A percentile compares a stretch with the other conserved stretches of the same genome.
Evolutionary conservation across 2,888 invertebrate species (phyloP).

Genomic region (Eucriotettix oculatus): DNA sequence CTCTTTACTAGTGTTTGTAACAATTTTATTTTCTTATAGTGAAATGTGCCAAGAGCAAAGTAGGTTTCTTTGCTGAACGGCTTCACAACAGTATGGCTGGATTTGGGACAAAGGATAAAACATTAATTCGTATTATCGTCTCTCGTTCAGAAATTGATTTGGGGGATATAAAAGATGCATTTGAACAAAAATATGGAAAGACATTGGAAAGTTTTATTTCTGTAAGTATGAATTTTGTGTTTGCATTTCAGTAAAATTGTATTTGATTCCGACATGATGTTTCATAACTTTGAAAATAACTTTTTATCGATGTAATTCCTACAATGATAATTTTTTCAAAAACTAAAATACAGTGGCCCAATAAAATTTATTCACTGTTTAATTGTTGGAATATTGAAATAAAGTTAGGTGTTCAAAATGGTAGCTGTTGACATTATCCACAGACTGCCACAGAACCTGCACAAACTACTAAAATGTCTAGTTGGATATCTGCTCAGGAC

Average conservation of each 20-base stretch:
- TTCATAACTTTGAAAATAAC: not conserved
- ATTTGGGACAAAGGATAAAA: slow-evolving; percentile 77
- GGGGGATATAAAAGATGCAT: slow-evolving; percentile 83
- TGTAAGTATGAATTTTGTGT: slow-evolving; percentile 37
- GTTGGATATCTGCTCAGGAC: no score
- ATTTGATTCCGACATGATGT: not conserved
- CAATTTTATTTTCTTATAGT: slow-evolving; percentile 32
- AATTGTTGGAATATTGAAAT: no score
- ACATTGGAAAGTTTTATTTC: slow-evolving; percentile 70
- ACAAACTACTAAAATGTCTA: no score
- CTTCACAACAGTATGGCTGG: slow-evolving; percentile 85
- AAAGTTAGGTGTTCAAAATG: no score
- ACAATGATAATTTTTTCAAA: not conserved
- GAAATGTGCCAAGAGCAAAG: slow-evolving; percentile 78
- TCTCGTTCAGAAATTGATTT: slow-evolving; percentile 84
- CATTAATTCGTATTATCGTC: slow-evolving; percentile 79
- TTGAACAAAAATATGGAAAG: slow-evolving; percentile 65
- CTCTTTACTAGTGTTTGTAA: not conserved
- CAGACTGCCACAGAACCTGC: no score
- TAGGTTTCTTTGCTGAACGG: slow-evolving; percentile 82
- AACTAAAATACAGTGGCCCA: not conserved
- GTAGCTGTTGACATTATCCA: no score
- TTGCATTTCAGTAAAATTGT: not conserved
- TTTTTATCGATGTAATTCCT: no score
- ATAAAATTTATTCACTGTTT: not conserved